These are phyloP conservation scores for Agrotis exclamationis DNA, from an alignment of 2,888 invertebrate genomes.

Conservation along the genomic window DNA sequence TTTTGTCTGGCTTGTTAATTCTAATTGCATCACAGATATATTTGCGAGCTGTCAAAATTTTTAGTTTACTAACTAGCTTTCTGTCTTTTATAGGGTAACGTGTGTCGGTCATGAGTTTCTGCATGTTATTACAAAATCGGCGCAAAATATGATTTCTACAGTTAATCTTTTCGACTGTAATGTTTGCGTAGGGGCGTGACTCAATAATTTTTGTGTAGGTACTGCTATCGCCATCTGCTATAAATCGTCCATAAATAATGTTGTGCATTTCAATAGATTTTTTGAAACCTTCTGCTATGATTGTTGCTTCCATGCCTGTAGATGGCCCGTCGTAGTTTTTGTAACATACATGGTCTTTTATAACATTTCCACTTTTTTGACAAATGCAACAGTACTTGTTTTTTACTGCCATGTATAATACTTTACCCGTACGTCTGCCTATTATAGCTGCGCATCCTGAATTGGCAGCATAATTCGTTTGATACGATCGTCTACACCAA, in stretches of 20 bases:
- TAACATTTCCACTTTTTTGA: neutral
- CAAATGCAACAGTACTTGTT: conserved; percentile 6
- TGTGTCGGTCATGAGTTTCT: conserved; percentile 1
- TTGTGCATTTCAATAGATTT: conserved; percentile 5
- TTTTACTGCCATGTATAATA: conserved; percentile 1
- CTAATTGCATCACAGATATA: neutral
- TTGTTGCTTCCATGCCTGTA: conserved; percentile 2
- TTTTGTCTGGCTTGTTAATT: neutral
- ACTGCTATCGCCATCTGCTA: conserved; percentile 2
- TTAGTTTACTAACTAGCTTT: neutral
- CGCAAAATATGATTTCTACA: neutral
- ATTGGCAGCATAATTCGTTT: no score
- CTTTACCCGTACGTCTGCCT: conserved; percentile 1
- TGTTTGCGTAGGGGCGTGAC: neutral
- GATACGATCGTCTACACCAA: no score
- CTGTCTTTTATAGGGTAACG: neutral
- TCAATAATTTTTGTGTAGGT: conserved; percentile 4
- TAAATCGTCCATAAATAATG: conserved; percentile 8
- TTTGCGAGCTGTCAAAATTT: neutral
- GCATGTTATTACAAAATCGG: neutral
- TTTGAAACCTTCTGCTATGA: conserved; percentile 10
- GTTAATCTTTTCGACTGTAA: conserved; percentile 6
- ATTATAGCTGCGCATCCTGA: no score
- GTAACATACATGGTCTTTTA: conserved; percentile 1
- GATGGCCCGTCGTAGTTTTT: neutral